Conservation (phyloP, 2,797 vertebrate genomes). For the Sebastolobus altivelis region DNA sequence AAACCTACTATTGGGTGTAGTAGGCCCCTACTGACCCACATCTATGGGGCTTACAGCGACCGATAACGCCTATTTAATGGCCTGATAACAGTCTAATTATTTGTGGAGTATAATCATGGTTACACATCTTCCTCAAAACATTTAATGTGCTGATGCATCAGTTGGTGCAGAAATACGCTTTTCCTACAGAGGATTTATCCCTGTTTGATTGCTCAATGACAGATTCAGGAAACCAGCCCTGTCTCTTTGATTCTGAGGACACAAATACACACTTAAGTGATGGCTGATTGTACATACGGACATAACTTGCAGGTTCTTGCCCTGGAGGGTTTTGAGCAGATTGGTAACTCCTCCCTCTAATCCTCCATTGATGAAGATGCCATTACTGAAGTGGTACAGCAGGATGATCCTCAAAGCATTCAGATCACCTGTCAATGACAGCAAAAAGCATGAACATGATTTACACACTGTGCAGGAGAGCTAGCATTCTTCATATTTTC, state of each 20-base stretch:
- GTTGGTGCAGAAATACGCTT: not conserved
- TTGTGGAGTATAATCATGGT: not conserved
- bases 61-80: no score
- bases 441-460: not conserved
- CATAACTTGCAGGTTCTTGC: slow-evolving; percentile 92
- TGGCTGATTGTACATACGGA: slow-evolving; percentile 83
- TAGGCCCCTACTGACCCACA: no score
- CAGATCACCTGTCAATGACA: slow-evolving; percentile 85
- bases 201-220: not conserved
- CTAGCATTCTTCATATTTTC: not conserved
- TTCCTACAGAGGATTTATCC: not conserved
- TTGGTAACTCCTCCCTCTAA: slow-evolving; percentile 95
- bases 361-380: slow-evolving; percentile 93
- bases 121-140: not conserved
- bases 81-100: not conserved
- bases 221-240: not conserved
- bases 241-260: not conserved
- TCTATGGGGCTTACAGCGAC: no score
- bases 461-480: not conserved
- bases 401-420: slow-evolving; percentile 92
- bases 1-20: no score
- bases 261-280: not conserved
- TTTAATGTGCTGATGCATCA: not conserved
- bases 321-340: slow-evolving; percentile 93
- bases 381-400: slow-evolving; percentile 94